Percentiles rank a stretch among this genome's conserved stretches.
Conservation (phyloP, 1,140 invertebrate genomes). For the Leptopilina clavipes region DNA sequence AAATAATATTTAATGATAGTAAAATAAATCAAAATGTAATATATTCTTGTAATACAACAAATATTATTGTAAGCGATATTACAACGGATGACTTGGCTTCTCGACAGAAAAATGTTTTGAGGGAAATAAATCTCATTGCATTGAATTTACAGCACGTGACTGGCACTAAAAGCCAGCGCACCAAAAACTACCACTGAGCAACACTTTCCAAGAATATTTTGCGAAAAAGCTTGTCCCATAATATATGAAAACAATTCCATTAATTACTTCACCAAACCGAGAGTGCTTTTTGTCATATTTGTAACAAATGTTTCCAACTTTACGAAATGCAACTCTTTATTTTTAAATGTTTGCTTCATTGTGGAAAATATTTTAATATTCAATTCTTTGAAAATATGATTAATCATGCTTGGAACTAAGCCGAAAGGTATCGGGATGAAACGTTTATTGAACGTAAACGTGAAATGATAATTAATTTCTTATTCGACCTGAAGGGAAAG, state of each 20-base stretch:
- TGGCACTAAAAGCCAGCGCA: neutral
- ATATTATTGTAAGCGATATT: too few species aligned
- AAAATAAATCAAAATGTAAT: too few species aligned
- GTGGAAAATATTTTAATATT: too few species aligned
- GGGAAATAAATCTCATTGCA: conserved; percentile 15
- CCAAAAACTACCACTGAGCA: neutral
- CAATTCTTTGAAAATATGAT: too few species aligned
- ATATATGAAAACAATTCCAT: conserved; percentile 4
- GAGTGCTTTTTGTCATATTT: conserved; percentile 15
- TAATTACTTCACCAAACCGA: neutral
- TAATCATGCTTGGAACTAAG: too few species aligned
- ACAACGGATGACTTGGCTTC: conserved; percentile 60
- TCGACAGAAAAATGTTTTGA: conserved; percentile 59
- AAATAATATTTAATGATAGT: too few species aligned
- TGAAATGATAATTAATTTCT: too few species aligned
- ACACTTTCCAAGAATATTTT: neutral
- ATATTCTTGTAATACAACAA: too few species aligned
- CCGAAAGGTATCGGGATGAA: too few species aligned
- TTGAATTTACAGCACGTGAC: neutral
- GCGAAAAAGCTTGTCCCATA: neutral
- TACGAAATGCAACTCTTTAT: neutral
- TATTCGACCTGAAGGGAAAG: too few species aligned
- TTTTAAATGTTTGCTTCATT: neutral
- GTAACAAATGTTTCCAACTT: neutral
- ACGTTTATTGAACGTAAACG: too few species aligned